A percentile compares a stretch with the other conserved stretches of the same genome.
phyloP scores from a whole-genome alignment of 2,888 invertebrate genomes.

The Allacma fusca region DNA sequence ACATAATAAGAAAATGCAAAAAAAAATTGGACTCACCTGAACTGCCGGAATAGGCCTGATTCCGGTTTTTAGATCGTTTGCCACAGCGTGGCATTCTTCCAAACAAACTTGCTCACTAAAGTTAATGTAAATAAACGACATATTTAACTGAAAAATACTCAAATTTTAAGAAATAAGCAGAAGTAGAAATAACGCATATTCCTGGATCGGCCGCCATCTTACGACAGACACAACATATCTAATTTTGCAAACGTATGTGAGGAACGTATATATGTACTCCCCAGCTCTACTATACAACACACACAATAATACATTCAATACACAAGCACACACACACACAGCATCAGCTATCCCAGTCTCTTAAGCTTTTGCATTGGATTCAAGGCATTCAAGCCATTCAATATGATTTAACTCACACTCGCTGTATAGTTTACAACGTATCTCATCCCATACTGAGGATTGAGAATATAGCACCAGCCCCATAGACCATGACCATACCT shows the following conservation, averaged over 20 bases:
- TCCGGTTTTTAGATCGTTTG: conserved; percentile 37
- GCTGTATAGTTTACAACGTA: no score
- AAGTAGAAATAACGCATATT: background rate
- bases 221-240: background rate
- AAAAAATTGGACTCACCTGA: conserved; percentile 23
- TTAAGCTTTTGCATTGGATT: no score
- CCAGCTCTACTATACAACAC: no score
- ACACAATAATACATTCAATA: no score
- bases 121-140: conserved; percentile 26
- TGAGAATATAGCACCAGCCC: no score
- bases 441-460: no score
- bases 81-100: conserved; percentile 34
- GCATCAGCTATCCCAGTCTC: no score
- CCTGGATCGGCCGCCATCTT: conserved; percentile 43
- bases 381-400: no score
- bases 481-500: no score
- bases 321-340: no score
- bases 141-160: conserved; percentile 24
- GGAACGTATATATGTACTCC: no score
- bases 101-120: conserved; percentile 18
- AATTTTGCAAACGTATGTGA: background rate
- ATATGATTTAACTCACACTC: no score
- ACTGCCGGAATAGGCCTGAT: conserved; percentile 28
- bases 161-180: conserved; percentile 23
- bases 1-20: background rate